Base-by-base conservation (phyloP, 2,888 invertebrate genomes). In the Darwinula stevensoni region DNA sequence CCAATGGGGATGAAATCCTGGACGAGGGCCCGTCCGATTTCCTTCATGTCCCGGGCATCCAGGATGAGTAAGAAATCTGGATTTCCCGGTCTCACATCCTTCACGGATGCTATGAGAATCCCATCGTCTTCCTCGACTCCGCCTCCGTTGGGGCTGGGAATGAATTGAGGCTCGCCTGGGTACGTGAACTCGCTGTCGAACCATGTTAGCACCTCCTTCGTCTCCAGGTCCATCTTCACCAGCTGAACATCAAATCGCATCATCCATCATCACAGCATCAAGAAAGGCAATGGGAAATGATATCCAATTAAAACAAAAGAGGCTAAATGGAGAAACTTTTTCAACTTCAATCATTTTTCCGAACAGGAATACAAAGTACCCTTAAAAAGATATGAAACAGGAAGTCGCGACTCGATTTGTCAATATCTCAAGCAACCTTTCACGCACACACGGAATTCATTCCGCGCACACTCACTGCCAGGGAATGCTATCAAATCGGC, bases 231-330 rank as follows among this genome's bases (percentile, higher is more conserved):
- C 9, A 22, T 9, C n/a, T 22, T 22, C 9, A 22, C 22, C 22
- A 22, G n/a, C 22, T 22, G 22, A 6, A 9, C 22, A n/a, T 9
- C 22, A 22, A 9, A 6, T 6, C 22, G 9, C 22, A 22, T 9
- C 6, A n/a, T n/a, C 22, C 22, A n/a, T 6, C 22, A 22, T 6
- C 22, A 22, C n/a, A n/a, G 9, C 6, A 6, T 9, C n/a, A 22
- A 22, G n/a, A 22, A 22, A 22, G 22, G 9, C 22, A 22, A 22
- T 22, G n/a, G 22, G n/a, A 22, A 22, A 22, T 9, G 22, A 22
- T 22, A 9, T 22, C 22, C n/a, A n/a, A n/a, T n/a, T n/a, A n/a
- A n/a, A n/a, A n/a, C n/a, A n/a, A n/a, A n/a, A n/a, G n/a, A n/a
- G n/a, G n/a, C n/a, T n/a, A n/a, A n/a, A n/a, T n/a, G n/a, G n/a